phyloP scores from a whole-genome alignment of 1,140 invertebrate species.

The Homalodisca vitripennis region DNA sequence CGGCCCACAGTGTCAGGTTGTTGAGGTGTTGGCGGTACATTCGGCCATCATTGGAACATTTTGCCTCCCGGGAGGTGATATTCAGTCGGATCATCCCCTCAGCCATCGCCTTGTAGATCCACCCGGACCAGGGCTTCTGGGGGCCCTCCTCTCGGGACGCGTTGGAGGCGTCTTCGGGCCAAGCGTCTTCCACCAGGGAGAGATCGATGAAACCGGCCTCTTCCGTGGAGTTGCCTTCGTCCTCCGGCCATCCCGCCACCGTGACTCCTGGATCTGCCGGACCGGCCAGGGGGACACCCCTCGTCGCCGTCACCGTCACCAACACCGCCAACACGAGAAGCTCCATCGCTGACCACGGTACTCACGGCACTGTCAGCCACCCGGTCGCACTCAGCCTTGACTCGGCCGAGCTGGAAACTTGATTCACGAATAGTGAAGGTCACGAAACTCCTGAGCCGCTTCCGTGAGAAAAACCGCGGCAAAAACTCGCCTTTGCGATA shows the following conservation, averaged over 20 bases:
- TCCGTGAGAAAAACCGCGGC: no score
- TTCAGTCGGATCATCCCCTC: slow-evolving; percentile 19
- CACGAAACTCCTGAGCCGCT: no score
- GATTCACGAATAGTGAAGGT: no score
- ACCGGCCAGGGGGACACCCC: background rate
- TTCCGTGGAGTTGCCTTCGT: background rate
- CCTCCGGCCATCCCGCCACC: background rate
- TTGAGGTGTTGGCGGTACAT: slow-evolving; percentile 27
- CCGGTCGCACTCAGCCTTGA: no score
- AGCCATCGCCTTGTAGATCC: slow-evolving; percentile 25
- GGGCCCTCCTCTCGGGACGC: background rate
- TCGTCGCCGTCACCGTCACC: background rate
- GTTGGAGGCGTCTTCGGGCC: no score
- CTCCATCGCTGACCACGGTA: slow-evolving; percentile 8
- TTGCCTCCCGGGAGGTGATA: background rate
- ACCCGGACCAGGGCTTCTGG: background rate
- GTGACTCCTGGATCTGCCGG: background rate
- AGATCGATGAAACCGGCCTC: background rate
- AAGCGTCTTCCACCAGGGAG: no score
- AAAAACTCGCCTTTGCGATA: no score
- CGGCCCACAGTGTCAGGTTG: slow-evolving; percentile 36
- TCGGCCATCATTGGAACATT: slow-evolving; percentile 11
- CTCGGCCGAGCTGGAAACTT: no score
- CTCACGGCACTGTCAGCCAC: no score
- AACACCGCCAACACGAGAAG: background rate